Percentiles rank a stretch among this genome's conserved stretches.
phyloP scores from a whole-genome alignment of 1,140 invertebrate species.

The Penaeus chinensis region DNA sequence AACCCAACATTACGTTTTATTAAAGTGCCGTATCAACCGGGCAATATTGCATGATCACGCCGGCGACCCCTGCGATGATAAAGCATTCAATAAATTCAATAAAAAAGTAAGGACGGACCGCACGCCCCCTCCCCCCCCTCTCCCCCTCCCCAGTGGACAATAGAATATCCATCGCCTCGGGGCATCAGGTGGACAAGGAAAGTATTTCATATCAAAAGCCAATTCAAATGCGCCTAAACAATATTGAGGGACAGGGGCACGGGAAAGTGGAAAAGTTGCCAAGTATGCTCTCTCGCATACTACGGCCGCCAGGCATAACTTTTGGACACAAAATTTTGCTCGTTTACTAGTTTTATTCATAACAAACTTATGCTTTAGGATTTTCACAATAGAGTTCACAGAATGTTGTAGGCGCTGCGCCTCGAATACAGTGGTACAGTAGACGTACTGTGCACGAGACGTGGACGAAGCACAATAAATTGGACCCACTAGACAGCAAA shows the following conservation, averaged over 20 bases:
- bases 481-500: slow-evolving; percentile 43
- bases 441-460: too few species aligned
- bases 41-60: slow-evolving; percentile 59
- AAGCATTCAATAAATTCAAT: slow-evolving; percentile 61
- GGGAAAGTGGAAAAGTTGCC: slow-evolving; percentile 24
- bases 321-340: too few species aligned
- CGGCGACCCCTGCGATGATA: slow-evolving; percentile 46
- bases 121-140: background rate
- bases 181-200: slow-evolving; percentile 58
- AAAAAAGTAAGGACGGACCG: slow-evolving; percentile 49
- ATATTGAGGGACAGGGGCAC: slow-evolving; percentile 51
- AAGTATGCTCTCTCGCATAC: slow-evolving; percentile 31
- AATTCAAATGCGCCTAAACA: slow-evolving; percentile 61
- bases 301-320: background rate
- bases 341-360: too few species aligned
- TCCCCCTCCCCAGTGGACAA: slow-evolving; percentile 28
- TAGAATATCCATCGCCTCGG: slow-evolving; percentile 56
- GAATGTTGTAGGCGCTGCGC: too few species aligned
- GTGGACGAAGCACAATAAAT: slow-evolving; percentile 40
- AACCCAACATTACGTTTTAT: slow-evolving; percentile 49
- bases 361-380: too few species aligned
- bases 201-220: slow-evolving; percentile 62
- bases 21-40: slow-evolving; percentile 32
- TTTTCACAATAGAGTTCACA: too few species aligned
- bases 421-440: too few species aligned